Evolutionary conservation across 2,113 vertebrate species (phyloP).

Genomic region (Pluvialis apricaria): DNA sequence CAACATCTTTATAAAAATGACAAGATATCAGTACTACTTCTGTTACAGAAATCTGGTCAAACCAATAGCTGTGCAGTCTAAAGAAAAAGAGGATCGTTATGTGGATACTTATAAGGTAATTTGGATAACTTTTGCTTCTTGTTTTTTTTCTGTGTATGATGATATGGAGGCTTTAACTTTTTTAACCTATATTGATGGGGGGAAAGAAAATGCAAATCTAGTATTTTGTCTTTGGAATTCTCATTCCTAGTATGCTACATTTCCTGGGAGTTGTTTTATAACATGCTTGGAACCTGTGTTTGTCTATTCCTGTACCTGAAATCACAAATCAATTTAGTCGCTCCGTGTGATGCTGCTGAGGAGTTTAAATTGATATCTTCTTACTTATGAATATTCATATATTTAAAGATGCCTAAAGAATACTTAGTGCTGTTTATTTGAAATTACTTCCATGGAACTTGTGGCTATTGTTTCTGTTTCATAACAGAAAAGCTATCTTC

Average conservation of each 20-base stretch:
- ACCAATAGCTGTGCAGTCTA: conserved; percentile 96
- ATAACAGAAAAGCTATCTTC: background rate
- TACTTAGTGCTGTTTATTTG: background rate
- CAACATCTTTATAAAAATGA: background rate
- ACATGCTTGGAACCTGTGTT: background rate
- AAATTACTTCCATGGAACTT: background rate
- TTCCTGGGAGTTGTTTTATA: background rate
- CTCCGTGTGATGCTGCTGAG: background rate
- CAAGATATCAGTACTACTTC: background rate
- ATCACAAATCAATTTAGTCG: background rate
- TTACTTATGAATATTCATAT: background rate
- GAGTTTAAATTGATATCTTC: background rate
- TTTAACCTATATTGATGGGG: background rate
- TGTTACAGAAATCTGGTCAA: conserved; percentile 88
- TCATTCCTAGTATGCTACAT: background rate
- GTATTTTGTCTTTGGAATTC: background rate
- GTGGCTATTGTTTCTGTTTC: background rate
- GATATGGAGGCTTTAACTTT: background rate
- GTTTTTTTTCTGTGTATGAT: background rate
- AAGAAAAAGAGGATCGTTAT: conserved; percentile 98
- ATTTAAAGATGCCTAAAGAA: background rate
- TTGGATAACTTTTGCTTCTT: background rate
- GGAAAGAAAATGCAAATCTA: background rate
- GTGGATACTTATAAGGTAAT: conserved; percentile 95
- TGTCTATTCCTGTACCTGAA: background rate